Conservation (phyloP, 1,140 invertebrate species). For the Dolichoris vasculosae region DNA sequence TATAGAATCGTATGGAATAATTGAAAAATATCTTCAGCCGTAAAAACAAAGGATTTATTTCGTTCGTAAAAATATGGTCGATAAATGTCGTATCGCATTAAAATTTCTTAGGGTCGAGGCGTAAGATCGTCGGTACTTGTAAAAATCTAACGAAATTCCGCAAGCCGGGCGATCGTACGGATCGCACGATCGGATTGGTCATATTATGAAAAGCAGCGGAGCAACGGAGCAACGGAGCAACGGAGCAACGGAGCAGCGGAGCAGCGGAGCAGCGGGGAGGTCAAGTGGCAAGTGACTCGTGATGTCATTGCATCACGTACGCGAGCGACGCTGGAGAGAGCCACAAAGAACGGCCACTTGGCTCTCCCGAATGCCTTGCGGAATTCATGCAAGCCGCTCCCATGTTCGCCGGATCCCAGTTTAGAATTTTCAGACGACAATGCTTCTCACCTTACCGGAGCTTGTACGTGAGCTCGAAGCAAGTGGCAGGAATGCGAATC, state of each 20-base stretch:
- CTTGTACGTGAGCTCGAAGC: not conserved
- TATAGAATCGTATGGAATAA: no score
- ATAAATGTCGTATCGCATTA: no score
- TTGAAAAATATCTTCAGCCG: no score
- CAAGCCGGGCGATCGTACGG: not conserved
- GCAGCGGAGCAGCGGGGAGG: no score
- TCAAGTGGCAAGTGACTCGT: slow-evolving; percentile 43
- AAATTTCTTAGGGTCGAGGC: no score
- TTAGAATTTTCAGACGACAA: slow-evolving; percentile 37
- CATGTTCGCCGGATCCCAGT: not conserved
- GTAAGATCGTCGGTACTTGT: no score
- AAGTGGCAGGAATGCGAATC: not conserved
- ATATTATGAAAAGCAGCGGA: slow-evolving; percentile 35
- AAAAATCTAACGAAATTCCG: slow-evolving; percentile 3
- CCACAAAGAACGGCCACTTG: slow-evolving; percentile 8
- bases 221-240: no score
- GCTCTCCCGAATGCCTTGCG: not conserved
- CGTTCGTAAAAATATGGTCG: no score
- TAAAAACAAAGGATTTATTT: no score
- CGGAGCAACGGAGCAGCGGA: no score
- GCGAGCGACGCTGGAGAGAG: not conserved
- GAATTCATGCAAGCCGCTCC: slow-evolving; percentile 31
- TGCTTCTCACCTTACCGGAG: slow-evolving; percentile 22
- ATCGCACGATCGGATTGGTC: slow-evolving; percentile 28
- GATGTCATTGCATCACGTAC: slow-evolving; percentile 17